Percentiles rank a stretch among this genome's conserved stretches.
Evolutionary conservation across 2,888 invertebrate species (phyloP).

Genomic region (Hanleya hanleyi): DNA sequence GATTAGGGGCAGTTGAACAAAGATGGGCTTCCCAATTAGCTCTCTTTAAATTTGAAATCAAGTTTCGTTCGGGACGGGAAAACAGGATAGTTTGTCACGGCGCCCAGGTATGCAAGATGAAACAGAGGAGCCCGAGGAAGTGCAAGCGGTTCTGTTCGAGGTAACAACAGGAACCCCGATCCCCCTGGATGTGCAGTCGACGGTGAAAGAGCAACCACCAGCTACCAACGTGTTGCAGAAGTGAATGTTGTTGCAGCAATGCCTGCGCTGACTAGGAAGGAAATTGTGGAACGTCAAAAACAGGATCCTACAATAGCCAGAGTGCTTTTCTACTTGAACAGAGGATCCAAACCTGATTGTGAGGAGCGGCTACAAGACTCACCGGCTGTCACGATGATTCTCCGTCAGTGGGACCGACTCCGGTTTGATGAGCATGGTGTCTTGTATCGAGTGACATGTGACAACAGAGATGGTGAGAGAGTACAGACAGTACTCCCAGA

Average conservation of each 20-base stretch:
- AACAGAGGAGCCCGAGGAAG: neutral
- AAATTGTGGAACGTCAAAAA: too few relatives aligned
- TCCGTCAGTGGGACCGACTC: slow-evolving; percentile 6
- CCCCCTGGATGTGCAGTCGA: too few relatives aligned
- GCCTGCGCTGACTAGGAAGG: too few relatives aligned
- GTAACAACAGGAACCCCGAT: neutral
- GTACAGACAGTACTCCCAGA: slow-evolving; percentile 1
- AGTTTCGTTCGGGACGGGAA: slow-evolving; percentile 17
- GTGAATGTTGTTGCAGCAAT: too few relatives aligned
- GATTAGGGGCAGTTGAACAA: slow-evolving; percentile 29
- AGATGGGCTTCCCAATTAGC: slow-evolving; percentile 30
- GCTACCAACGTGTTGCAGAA: too few relatives aligned
- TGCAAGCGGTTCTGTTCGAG: neutral
- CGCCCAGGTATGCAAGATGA: slow-evolving; percentile 1
- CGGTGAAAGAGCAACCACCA: too few relatives aligned
- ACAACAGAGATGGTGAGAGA: neutral
- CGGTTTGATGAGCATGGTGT: neutral
- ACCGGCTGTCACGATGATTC: slow-evolving; percentile 1
- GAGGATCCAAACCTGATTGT: too few relatives aligned
- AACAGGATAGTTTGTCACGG: slow-evolving; percentile 29
- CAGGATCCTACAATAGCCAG: too few relatives aligned
- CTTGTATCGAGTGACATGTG: neutral
- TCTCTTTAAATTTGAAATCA: slow-evolving; percentile 22
- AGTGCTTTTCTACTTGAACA: too few relatives aligned
- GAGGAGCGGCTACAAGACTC: too few relatives aligned